Evolutionary conservation across 2,888 invertebrate species (phyloP), one percentile per base, ranked within the genome.

Genomic region (Caenorhabditis parvicauda): DNA sequence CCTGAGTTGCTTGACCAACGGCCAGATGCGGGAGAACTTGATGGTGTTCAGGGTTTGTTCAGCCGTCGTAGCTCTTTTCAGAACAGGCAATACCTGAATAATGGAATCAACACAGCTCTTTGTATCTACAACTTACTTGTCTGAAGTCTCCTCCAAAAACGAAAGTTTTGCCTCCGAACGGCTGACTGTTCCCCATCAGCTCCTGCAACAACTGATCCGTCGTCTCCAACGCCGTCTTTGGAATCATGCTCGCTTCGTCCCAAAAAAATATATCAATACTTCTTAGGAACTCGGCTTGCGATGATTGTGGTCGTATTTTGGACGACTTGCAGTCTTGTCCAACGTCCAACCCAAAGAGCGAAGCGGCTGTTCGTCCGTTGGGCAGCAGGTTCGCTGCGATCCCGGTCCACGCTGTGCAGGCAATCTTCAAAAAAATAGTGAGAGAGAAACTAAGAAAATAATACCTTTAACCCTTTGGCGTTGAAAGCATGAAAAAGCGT

Each of bases 371-470:
- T 63, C 79, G 64, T 5, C 82, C 82, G n/a, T 77, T 69, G 39
- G 77, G 71, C 17, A 84, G 59, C 28, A 84, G 72, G n/a, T 81
- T 83, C 5, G 83, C 82, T 28, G 83, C 83, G 59, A 84, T 84
- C 9, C 83, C 83, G 5, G 83, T 83, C 35, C 81, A 83, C 7
- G 83, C 82, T 21, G 82, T 22, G 29, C 32, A 42, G 2, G 50
- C 29, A 5, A 35, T n/a, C 14, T 43, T 21, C n/a, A n/a, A n/a
- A n/a, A n/a, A n/a, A n/a, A n/a, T n/a, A n/a, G n/a, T n/a, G 66
- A 17, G 82, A 81, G 22, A 83, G 32, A n/a, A 81, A 81, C 49
- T 82, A 80, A n/a, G n/a, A n/a, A n/a, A n/a, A n/a, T n/a, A n/a
- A n/a, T n/a, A n/a, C n/a, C n/a, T n/a, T n/a, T 12, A 32, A 2